A percentile compares a stretch with the other conserved stretches of the same genome.
phyloP scores from a whole-genome alignment of 2,888 invertebrate genomes.

The Drosophila gaucha region DNA sequence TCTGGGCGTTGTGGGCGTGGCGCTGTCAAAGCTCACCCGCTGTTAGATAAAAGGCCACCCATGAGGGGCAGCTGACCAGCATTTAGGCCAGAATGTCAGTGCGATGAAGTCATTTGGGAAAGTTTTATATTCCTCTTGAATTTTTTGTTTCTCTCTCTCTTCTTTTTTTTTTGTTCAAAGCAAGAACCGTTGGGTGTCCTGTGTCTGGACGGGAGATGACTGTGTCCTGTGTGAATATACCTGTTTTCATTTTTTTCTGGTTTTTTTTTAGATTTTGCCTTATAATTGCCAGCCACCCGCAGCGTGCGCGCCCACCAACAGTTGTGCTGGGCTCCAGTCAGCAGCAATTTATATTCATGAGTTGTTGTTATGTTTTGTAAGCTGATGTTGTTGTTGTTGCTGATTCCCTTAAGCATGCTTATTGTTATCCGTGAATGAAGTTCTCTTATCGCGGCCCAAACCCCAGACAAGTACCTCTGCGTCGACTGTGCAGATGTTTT shows the following conservation, averaged over 20 bases:
- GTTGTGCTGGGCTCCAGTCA: constrained; percentile 47
- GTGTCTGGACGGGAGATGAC: background rate
- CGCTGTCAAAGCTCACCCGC: constrained; percentile 51
- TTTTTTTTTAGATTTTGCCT: constrained; percentile 24
- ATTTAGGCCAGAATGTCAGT: constrained; percentile 36
- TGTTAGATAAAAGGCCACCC: constrained; percentile 66
- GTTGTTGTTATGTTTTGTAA: constrained; percentile 69
- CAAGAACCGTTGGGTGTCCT: constrained; percentile 8
- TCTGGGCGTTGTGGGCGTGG: constrained; percentile 7
- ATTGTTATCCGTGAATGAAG: constrained; percentile 78
- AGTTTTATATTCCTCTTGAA: constrained; percentile 31
- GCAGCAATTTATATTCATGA: constrained; percentile 79
- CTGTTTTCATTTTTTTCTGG: constrained; percentile 16
- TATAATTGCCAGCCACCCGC: constrained; percentile 76
- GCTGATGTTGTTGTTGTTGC: constrained; percentile 34
- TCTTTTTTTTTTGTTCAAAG: background rate
- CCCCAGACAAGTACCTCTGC: constrained; percentile 11
- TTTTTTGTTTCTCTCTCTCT: constrained; percentile 5
- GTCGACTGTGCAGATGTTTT: constrained; percentile 48
- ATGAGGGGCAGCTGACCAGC: constrained; percentile 38
- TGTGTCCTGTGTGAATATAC: constrained; percentile 26
- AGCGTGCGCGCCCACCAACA: constrained; percentile 42
- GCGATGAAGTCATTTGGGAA: constrained; percentile 32
- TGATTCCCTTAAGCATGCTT: constrained; percentile 72
- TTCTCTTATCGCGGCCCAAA: constrained; percentile 69